phyloP scores from a whole-genome alignment of 92 coral and sea anemone species.

The Epizoanthus ramosus region DNA sequence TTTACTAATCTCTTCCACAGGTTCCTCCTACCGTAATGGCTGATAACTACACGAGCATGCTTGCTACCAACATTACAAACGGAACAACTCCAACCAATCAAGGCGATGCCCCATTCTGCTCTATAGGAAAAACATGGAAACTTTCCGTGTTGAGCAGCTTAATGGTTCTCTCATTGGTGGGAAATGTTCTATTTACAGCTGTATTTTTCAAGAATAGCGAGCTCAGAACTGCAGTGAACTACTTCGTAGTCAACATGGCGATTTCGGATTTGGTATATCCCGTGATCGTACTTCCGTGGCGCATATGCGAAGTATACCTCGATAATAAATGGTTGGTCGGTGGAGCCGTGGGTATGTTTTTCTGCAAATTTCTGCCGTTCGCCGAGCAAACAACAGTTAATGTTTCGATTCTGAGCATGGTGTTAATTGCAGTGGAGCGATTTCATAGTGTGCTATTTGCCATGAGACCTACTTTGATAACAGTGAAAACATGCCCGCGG shows the following conservation, averaged over 20 bases:
- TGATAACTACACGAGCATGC: background rate
- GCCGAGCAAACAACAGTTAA: slow-evolving; percentile 33
- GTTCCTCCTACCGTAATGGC: background rate
- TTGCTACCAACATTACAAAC: slow-evolving; percentile 1
- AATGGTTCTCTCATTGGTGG: slow-evolving; percentile 13
- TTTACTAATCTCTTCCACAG: no score
- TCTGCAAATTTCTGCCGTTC: slow-evolving; percentile 31
- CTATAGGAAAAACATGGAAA: slow-evolving; percentile 19
- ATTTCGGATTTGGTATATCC: slow-evolving; percentile 33
- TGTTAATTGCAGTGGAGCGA: slow-evolving; percentile 36
- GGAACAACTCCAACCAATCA: background rate
- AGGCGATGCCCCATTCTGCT: background rate
- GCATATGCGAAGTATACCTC: slow-evolving; percentile 22
- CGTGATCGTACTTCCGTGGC: slow-evolving; percentile 31
- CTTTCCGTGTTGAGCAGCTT: background rate
- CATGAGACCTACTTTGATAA: slow-evolving; percentile 24
- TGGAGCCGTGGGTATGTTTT: background rate
- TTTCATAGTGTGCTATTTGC: slow-evolving; percentile 32
- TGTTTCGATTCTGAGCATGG: slow-evolving; percentile 36
- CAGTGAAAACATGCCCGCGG: slow-evolving; percentile 11
- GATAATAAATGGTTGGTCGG: slow-evolving; percentile 19
- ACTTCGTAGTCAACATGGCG: slow-evolving; percentile 42
- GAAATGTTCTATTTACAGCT: slow-evolving; percentile 9
- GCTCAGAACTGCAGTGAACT: slow-evolving; percentile 38
- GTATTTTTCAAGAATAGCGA: slow-evolving; percentile 39